Base-by-base conservation (phyloP, 2,113 vertebrate genomes). In the Marcusenius ussheri region DNA sequence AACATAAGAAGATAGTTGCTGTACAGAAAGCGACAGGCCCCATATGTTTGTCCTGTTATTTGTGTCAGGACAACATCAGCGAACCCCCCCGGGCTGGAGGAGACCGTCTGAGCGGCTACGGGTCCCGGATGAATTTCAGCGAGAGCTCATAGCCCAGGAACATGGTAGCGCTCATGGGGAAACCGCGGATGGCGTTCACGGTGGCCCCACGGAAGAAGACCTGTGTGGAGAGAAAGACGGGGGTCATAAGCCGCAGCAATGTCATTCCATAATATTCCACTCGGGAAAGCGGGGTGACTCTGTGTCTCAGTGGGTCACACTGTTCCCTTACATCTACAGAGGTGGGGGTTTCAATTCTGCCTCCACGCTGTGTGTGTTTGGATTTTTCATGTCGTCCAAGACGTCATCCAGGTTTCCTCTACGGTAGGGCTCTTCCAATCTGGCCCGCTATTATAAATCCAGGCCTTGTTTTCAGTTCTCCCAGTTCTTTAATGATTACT, bases 91-190 rank as follows among this genome's bases (percentile, higher is more conserved):
- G 11, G 49, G 49, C 4, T 31, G 46, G 45, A 39, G 56, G 83
- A 15, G 31, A 35, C 39, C 42, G 6, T 27, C 53, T 9, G 5
- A 0, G 45, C 87, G 45, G 92, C 86, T 94, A 95, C 10, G 93
- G 19, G 8, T 95, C 91, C 89, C 96, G 96, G 92, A 99, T 95
- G 87, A 96, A 97, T 94, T 95, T 96, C 91, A 99, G 96, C 0
- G 97, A 97, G 70, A 99, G 96, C 93, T 99, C 98, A 10, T 99
- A 99, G 89, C 95, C 96, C 74, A 99, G 96, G 94, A 99, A 99
- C 97, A 97, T 98, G 93, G 98, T 97, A 5, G 98, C 97, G 74
- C 98, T 98, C 95, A 96, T 97, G 2, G 98, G 98, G 93, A 99
- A 99, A 90, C 98, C 98, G 90, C 98, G 95, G 74, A 99, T 86